A percentile compares a stretch with the other conserved stretches of the same genome.
Evolutionary conservation across 2,113 vertebrate species (phyloP).

Genomic region (Apus apus): DNA sequence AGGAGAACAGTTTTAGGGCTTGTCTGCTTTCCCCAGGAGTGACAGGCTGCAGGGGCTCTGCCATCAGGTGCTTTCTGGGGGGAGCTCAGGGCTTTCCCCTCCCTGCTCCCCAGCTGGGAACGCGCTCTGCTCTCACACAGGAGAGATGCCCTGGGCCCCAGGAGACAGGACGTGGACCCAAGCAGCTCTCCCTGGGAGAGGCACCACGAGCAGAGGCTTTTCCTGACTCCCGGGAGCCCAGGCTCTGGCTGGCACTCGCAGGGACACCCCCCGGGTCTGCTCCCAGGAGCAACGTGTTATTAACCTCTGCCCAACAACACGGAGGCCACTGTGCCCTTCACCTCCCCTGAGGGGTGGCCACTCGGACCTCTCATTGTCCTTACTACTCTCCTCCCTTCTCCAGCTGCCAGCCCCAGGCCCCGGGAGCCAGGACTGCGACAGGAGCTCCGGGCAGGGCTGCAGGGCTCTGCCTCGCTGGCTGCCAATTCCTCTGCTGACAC

Average conservation of each 20-base stretch:
- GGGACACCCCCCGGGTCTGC: fast-evolving
- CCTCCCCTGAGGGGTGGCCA: fast-evolving
- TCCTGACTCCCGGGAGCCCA: fast-evolving
- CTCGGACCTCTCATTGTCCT: background rate
- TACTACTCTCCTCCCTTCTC: fast-evolving
- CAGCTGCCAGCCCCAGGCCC: background rate
- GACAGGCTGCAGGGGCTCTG: background rate
- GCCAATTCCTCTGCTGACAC: background rate
- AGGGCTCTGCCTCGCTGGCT: too few species aligned
- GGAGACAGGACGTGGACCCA: too few species aligned
- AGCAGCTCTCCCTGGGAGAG: background rate
- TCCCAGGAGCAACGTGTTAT: fast-evolving
- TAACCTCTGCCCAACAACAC: background rate
- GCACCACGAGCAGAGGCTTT: fast-evolving
- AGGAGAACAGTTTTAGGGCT: background rate
- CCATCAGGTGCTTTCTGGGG: background rate
- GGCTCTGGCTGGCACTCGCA: fast-evolving
- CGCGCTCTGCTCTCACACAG: background rate
- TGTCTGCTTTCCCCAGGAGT: fast-evolving
- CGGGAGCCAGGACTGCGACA: fast-evolving
- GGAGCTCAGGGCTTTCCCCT: background rate
- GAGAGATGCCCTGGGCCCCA: too few species aligned
- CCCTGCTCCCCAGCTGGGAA: fast-evolving
- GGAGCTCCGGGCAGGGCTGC: fast-evolving
- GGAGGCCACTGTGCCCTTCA: fast-evolving